Percentiles rank a stretch among this genome's conserved stretches.
Conservation (phyloP, 2,113 vertebrate genomes). For the Megaleporinus macrocephalus region DNA sequence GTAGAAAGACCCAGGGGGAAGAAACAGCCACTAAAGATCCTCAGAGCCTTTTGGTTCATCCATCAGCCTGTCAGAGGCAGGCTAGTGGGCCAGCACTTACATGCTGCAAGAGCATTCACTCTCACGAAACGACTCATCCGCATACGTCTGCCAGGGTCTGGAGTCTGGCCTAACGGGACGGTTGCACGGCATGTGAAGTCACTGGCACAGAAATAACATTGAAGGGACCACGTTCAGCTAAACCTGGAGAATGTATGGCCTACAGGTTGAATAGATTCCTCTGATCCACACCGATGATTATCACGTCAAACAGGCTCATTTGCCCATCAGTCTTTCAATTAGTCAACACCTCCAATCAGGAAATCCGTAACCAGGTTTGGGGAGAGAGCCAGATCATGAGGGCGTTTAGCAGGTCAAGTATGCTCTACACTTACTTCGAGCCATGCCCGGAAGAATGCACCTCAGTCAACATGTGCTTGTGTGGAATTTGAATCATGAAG, state of each 20-base stretch:
- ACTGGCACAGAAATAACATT: constrained; percentile 30
- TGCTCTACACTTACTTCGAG: constrained; percentile 2
- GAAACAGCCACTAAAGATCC: constrained; percentile 20
- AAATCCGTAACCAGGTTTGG: constrained; percentile 69
- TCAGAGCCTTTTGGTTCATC: constrained; percentile 30
- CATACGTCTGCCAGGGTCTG: constrained; percentile 52
- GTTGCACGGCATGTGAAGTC: constrained; percentile 60
- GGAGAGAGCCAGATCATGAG: constrained; percentile 66
- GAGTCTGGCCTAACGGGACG: constrained; percentile 30
- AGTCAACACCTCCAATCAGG: constrained; percentile 73
- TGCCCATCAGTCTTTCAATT: constrained; percentile 68
- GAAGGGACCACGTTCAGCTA: constrained; percentile 59
- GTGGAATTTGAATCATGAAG: too few species aligned
- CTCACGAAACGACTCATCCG: constrained; percentile 32
- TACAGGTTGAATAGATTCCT: background rate
- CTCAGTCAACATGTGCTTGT: too few species aligned
- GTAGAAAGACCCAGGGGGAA: constrained; percentile 15
- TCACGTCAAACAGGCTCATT: constrained; percentile 40
- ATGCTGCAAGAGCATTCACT: constrained; percentile 27
- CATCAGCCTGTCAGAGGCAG: constrained; percentile 53
- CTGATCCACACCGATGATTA: background rate
- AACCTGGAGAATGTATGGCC: background rate
- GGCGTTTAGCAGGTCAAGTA: constrained; percentile 3
- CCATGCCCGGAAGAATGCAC: background rate
- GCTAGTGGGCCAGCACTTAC: constrained; percentile 34